Base-by-base conservation (phyloP, 2,888 invertebrate species). In the Watsonalla binaria region DNA sequence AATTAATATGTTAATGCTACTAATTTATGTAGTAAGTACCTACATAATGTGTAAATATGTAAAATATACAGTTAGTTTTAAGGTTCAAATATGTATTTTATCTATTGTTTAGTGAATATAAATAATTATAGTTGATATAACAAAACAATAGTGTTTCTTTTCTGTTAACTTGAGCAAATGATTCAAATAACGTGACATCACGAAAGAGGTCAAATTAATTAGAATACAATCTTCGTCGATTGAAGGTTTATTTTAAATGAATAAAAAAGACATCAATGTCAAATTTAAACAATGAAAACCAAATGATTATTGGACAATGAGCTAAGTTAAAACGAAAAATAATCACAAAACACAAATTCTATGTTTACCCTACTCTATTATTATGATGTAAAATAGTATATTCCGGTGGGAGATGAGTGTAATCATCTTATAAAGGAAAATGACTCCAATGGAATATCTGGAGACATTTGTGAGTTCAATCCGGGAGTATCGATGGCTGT, bases 401-500 rank as follows among this genome's bases (percentile, higher is more conserved):
- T 37, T 35, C 9, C 8, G 6, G 7, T 1, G 48, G 14, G 49
- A 9, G 49, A 37, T 49, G 49, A 15, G 11, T 11, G 42, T 42
- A 11, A 5, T 42, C 42, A 11, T 11, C 11, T 11, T 8, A 11
- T 11, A 51, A 47, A 50, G 48, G n/a, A 13, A 56, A 46, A 89
- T 90, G 89, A 76, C 86, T 62, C 86, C 83, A 0, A 54, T 84
- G 0, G 68, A 72, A 34, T 81, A 75, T 54, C 60, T 89, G 5
- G 69, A 76, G 9, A 71, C 64, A 6, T 61, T 86, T 35, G 64
- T 86, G 6, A 71, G 66, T 37, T 78, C 78, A 5, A 61, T 88
- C n/a, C 78, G 81, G 57, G 78, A 84, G 51, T 86, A 86, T 57
- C 65, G 83, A 39, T 89, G 87, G 88, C 65, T 89, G 0, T 48